Conservation (phyloP, 2,888 invertebrate species). For the Eumacrocentrus americanus region DNA sequence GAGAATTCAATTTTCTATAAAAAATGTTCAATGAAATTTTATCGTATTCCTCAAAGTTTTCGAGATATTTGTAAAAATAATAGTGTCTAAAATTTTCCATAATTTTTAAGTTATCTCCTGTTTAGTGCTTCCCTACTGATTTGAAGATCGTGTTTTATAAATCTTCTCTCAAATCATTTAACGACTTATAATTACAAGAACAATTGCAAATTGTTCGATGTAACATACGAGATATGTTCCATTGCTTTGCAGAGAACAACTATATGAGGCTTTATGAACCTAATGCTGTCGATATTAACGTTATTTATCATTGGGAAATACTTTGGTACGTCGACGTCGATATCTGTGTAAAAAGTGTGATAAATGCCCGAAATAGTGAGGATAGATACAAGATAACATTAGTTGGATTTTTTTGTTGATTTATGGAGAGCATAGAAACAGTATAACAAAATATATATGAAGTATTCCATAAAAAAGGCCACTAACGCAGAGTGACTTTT, state of each 20-base stretch:
- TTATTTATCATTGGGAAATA: neutral
- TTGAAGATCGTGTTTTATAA: too few species aligned
- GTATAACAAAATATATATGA: slow-evolving; percentile 62
- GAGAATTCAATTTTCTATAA: too few species aligned
- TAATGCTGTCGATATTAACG: neutral
- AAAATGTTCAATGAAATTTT: too few species aligned
- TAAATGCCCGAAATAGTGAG: slow-evolving; percentile 5
- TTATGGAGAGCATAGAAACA: slow-evolving; percentile 58
- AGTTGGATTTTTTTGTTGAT: slow-evolving; percentile 29
- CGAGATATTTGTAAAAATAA: too few species aligned
- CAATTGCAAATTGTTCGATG: too few species aligned
- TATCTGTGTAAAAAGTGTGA: slow-evolving; percentile 4
- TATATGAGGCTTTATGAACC: neutral
- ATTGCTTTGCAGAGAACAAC: neutral
- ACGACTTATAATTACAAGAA: too few species aligned
- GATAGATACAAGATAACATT: neutral
- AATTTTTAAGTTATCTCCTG: too few species aligned
- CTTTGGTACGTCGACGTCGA: neutral
- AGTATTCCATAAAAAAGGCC: slow-evolving; percentile 54
- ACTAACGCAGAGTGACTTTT: slow-evolving; percentile 45
- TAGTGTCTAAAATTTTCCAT: too few species aligned
- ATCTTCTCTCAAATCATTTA: too few species aligned
- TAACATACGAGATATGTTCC: slow-evolving; percentile 7
- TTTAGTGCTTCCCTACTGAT: too few species aligned
- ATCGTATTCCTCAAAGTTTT: too few species aligned